Evolutionary conservation across 2,888 invertebrate species (phyloP).

Genomic region (Linyphia triangularis): DNA sequence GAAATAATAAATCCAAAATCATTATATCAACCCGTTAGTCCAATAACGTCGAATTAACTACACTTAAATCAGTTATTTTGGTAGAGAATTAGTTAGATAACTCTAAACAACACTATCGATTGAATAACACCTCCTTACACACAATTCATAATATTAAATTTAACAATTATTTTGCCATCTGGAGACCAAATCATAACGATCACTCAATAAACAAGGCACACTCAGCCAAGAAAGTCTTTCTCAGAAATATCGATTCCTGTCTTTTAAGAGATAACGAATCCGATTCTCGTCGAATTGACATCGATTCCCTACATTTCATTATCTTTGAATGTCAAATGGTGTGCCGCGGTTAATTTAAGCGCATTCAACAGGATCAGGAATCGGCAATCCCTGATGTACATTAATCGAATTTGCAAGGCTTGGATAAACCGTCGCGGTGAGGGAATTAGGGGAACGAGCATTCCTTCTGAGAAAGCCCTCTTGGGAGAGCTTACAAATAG

Average conservation of each 20-base stretch:
- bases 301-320: constrained; percentile 58
- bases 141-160: no score
- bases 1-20: no score
- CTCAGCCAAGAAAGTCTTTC: not conserved
- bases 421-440: constrained; percentile 18
- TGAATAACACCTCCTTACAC: no score
- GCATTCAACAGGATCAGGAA: constrained; percentile 33
- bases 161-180: no score
- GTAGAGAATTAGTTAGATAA: no score
- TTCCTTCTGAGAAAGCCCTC: not conserved
- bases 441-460: not conserved
- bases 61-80: no score
- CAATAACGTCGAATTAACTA: no score
- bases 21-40: no score
- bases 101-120: no score
- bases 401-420: constrained; percentile 45
- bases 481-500: not conserved
- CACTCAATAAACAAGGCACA: no score
- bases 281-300: not conserved
- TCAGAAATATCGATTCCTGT: not conserved
- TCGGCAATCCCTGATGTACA: constrained; percentile 7
- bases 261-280: not conserved
- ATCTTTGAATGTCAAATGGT: not conserved
- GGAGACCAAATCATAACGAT: no score
- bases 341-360: constrained; percentile 46